Evolutionary conservation across 2,113 vertebrate genomes (phyloP).

Genomic region (Rafetus swinhoei): DNA sequence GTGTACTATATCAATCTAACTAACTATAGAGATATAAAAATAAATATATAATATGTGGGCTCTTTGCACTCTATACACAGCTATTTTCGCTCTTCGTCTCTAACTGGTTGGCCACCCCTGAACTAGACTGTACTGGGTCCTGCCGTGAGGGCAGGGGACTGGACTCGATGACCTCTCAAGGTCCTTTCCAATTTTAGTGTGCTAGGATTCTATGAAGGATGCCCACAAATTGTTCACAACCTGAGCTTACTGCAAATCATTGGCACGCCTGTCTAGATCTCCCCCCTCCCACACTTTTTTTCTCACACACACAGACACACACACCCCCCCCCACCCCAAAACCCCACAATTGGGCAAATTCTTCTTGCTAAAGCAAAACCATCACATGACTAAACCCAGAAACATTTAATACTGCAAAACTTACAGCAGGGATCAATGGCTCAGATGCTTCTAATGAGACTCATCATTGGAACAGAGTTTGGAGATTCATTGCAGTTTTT

Average conservation of each 20-base stretch:
- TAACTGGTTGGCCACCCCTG: too few species aligned
- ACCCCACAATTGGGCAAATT: not conserved
- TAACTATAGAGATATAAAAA: too few species aligned
- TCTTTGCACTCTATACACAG: too few species aligned
- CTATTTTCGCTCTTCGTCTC: too few species aligned
- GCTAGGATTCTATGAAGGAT: not conserved
- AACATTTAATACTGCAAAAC: not conserved
- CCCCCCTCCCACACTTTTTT: too few species aligned
- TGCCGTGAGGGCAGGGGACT: too few species aligned
- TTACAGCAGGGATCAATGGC: not conserved
- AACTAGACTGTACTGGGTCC: too few species aligned
- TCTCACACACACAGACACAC: too few species aligned
- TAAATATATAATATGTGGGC: too few species aligned
- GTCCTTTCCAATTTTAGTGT: too few species aligned
- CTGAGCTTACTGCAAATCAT: not conserved
- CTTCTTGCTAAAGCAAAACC: not conserved
- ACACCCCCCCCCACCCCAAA: not conserved
- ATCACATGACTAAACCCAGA: not conserved
- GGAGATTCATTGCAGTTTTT: not conserved
- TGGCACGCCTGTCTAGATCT: not conserved
- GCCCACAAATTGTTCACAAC: not conserved
- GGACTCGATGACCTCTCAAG: too few species aligned
- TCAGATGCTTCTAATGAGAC: not conserved
- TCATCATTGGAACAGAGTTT: not conserved
- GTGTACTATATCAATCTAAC: too few species aligned